Conservation (phyloP, 2,888 invertebrate species). For the Caenorhabditis afra region DNA sequence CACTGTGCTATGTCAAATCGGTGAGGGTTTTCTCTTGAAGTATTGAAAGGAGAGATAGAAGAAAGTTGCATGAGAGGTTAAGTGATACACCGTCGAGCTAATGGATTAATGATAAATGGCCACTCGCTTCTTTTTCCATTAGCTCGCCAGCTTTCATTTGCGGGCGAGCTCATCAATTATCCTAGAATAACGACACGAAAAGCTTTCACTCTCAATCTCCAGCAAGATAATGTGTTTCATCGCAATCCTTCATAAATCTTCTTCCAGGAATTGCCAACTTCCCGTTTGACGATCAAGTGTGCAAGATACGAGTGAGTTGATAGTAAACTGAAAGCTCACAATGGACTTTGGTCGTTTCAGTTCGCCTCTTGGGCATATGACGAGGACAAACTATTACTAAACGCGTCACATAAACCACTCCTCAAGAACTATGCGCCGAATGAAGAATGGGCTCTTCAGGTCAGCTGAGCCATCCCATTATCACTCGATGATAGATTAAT, state of each 20-base stretch:
- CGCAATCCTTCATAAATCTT: constrained; percentile 19
- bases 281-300: constrained; percentile 74
- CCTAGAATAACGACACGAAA: constrained; percentile 37
- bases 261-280: constrained; percentile 71
- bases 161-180: constrained; percentile 39
- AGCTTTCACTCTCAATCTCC: background rate
- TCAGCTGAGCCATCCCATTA: constrained; percentile 15
- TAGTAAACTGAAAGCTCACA: too few species aligned
- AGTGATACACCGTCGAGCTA: background rate
- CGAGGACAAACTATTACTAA: constrained; percentile 70
- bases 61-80: background rate
- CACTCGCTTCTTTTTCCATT: constrained; percentile 4
- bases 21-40: too few species aligned
- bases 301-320: constrained; percentile 64
- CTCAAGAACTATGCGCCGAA: constrained; percentile 71
- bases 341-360: too few species aligned
- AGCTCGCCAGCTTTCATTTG: constrained; percentile 21
- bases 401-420: constrained; percentile 65
- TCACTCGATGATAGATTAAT: background rate
- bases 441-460: constrained; percentile 77
- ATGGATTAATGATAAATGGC: constrained; percentile 50
- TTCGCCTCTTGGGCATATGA: constrained; percentile 76
- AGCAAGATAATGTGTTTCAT: constrained; percentile 15
- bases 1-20: constrained; percentile 71
- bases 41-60: too few species aligned